A percentile compares a stretch with the other conserved stretches of the same genome.
These are phyloP conservation scores for Polydrusus pterygomalis DNA, from an alignment of 2,888 invertebrate genomes.

Conservation along the genomic window DNA sequence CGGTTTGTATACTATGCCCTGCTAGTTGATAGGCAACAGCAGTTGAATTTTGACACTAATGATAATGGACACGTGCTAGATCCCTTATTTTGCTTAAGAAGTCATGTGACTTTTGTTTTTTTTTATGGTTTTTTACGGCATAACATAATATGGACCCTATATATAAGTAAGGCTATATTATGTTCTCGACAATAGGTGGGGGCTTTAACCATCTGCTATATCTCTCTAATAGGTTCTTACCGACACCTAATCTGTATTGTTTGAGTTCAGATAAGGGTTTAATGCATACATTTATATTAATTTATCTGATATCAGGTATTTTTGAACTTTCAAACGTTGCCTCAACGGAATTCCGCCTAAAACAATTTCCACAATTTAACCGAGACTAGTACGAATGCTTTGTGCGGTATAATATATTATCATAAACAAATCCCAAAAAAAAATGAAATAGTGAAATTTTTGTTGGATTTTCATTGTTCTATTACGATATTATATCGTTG, in stretches of 20 bases:
- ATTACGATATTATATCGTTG: background rate
- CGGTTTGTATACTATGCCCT: too few species aligned
- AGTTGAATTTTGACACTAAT: too few species aligned
- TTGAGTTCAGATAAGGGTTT: constrained; percentile 21
- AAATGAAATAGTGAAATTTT: constrained; percentile 12
- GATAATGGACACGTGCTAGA: too few species aligned
- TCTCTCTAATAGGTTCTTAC: background rate
- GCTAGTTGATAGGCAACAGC: too few species aligned
- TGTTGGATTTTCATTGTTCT: background rate
- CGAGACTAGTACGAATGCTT: background rate
- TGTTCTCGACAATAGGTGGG: too few species aligned
- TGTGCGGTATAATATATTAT: background rate
- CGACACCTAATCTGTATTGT: constrained; percentile 19
- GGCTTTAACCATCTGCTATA: background rate
- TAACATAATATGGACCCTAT: too few species aligned
- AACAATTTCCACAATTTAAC: constrained; percentile 12
- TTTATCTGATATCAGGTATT: constrained; percentile 23
- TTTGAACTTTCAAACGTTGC: constrained; percentile 4
- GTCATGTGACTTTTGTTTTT: too few species aligned
- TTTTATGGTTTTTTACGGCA: too few species aligned
- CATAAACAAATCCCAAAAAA: background rate
- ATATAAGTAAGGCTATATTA: too few species aligned
- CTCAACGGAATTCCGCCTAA: constrained; percentile 14
- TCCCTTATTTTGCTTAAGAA: too few species aligned
- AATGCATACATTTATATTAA: constrained; percentile 24